Evolutionary conservation across 2,113 vertebrate species (phyloP), one percentile per base, ranked within the genome.

Genomic region (Telmatochromis sp.): DNA sequence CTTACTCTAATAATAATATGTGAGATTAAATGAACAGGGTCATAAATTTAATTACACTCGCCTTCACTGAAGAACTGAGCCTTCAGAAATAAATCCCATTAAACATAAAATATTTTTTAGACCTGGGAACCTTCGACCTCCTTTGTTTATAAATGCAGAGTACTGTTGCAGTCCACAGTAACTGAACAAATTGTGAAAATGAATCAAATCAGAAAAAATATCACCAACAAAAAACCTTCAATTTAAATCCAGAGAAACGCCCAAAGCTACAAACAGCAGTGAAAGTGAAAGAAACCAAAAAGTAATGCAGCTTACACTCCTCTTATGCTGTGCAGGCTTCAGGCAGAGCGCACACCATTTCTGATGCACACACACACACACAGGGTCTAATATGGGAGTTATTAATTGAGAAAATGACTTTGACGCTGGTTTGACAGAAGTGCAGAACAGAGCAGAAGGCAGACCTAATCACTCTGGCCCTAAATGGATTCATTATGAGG

Each of bases 401-500:
- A 93, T 91, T 92, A 91, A 94, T 95, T 91, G 93, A 93, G 90
- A 81, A 95, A 94, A 95, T 87, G 89, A 91, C 88, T 93, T 93
- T 94, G 92, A 93, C 37, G 68, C 60, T 17, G 9, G 23, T 90
- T 89, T 94, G 93, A 96, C 92, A 88, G 93, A 95, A 94, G 90
- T 87, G 84, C 91, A 57, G 91, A 89, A 68, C 75, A 75, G 51
- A 83, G 90, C 87, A 92, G 82, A 93, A 86, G 82, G 78, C 81
- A 78, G 85, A 90, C 81, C 92, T 93, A 94, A 94, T 94, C 93
- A 94, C 92, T 91, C 54, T 60, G 10, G 79, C 65, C 89, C 80
- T 89, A 89, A 95, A 94, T 94, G 79, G 85, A 95, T 96, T 95
- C 90, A 95, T 94, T 93, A 94, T 90, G 93, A 93, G 35, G 88